phyloP scores from a whole-genome alignment of 1,140 invertebrate genomes.

The Elymnias hypermnestra region DNA sequence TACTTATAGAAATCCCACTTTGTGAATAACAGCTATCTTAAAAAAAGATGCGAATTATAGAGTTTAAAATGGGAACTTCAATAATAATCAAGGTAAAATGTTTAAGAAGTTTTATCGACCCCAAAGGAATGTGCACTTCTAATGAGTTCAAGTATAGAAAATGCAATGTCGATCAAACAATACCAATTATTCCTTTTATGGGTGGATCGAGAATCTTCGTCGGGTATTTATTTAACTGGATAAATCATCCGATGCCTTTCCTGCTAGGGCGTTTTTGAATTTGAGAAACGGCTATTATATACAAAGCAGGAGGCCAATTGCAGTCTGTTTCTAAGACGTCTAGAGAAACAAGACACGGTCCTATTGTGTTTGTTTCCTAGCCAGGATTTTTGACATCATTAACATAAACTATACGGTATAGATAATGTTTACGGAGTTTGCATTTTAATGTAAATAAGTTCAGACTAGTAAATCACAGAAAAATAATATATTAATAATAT shows the following conservation, averaged over 20 bases:
- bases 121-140: background rate
- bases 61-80: background rate
- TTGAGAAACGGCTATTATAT: conserved; percentile 39
- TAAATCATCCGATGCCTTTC: conserved; percentile 2
- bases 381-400: conserved; percentile 57
- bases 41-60: too few species aligned
- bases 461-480: too few species aligned
- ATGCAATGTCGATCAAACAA: conserved; percentile 47
- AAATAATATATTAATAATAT: too few species aligned
- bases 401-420: conserved; percentile 34
- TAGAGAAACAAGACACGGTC: conserved; percentile 57
- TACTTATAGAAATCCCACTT: too few species aligned
- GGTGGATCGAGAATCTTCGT: conserved; percentile 14
- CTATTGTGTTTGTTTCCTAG: conserved; percentile 65
- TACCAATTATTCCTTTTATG: conserved; percentile 45
- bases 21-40: too few species aligned
- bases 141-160: conserved; percentile 11
- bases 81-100: background rate
- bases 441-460: too few species aligned
- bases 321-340: conserved; percentile 42
- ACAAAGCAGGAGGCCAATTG: conserved; percentile 60
- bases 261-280: conserved; percentile 4
- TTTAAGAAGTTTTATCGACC: background rate
- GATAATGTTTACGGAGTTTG: background rate
- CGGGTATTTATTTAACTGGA: conserved; percentile 8